Evolutionary conservation across 2,113 vertebrate species (phyloP), one percentile per base, ranked within the genome.

Genomic region (Pelecanus crispus): DNA sequence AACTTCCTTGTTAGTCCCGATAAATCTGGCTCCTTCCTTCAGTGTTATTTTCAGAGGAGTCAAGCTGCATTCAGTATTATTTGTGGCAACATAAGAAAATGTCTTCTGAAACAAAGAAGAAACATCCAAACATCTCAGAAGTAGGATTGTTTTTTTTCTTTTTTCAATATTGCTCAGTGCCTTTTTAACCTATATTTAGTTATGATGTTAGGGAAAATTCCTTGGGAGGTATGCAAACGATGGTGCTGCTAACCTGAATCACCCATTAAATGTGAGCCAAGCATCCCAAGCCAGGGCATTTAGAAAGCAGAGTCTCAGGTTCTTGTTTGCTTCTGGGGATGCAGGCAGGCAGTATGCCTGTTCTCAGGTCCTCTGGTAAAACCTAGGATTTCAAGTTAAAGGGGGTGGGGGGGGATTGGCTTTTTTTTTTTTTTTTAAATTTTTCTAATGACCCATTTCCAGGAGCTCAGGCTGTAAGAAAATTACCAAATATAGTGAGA

Each of bases 371-470:
- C 31, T 72, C 73, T 61, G 74, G 84, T 36, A 90, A 89, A 82
- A 87, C 34, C 36, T 17, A 88, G 42, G 32, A 45, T 73, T 83
- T 90, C 32, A 81, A 81, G n/a, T n/a, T 81, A 67, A 93, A 82
- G 15, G 10, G 5, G 17, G 12, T 49, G 25, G 20, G 31, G 20
- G 6, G 36, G 19, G 45, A 75, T n/a, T 10, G 6, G 19, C 7
- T 11, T n/a, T 29, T 72, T 50, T 53, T 29, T 50, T 47, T 50
- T 44, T 42, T 63, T 26, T 45, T 56, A 38, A 38, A 67, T 95
- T 86, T 91, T 83, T 90, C 58, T 95, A 95, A 97, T 90, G 92
- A 95, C 65, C 96, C 81, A 94, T 55, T 95, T 96, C 77, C 70
- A 94, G 73, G 53, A 95, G 92, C 94, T 96, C n/a, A 73, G n/a